Conservation (phyloP, 1,140 invertebrate genomes). For the Aphelenchoides avenae region DNA sequence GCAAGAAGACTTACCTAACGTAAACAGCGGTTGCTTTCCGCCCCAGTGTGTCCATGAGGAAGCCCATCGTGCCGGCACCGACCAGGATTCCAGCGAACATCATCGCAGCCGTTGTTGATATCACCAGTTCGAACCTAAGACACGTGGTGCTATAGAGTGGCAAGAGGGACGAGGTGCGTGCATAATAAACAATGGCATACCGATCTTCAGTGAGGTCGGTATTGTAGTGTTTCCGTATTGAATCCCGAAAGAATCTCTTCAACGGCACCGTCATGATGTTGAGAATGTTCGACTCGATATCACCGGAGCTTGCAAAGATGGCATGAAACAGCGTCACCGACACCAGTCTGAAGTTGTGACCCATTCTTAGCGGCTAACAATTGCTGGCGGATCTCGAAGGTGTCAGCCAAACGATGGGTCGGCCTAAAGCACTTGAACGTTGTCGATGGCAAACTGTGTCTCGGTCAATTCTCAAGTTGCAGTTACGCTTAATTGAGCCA, state of each 20-base stretch:
- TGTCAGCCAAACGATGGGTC: no score
- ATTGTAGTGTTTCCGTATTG: constrained; percentile 33
- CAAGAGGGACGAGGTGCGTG: neutral
- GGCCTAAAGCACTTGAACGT: no score
- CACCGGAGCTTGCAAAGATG: constrained; percentile 30
- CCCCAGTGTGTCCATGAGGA: constrained; percentile 39
- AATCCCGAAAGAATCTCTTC: constrained; percentile 28
- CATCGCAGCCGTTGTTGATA: constrained; percentile 29
- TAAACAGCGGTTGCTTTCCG: constrained; percentile 41
- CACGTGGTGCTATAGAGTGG: neutral
- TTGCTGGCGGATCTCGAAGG: no score
- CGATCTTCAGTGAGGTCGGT: neutral
- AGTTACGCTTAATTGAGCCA: no score
- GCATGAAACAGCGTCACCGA: constrained; percentile 32
- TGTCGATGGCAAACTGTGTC: no score
- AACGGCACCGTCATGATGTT: constrained; percentile 44
- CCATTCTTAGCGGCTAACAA: no score
- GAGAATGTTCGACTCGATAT: constrained; percentile 36
- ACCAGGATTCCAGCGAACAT: constrained; percentile 42
- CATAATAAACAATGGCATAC: constrained; percentile 3
- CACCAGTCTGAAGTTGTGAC: no score
- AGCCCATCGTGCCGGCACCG: constrained; percentile 38
- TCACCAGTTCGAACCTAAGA: constrained; percentile 45
- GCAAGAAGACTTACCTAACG: constrained; percentile 29
- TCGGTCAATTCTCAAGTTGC: no score